Conservation (phyloP, 2,113 vertebrate species). For the Macheiramphus alcinus region DNA sequence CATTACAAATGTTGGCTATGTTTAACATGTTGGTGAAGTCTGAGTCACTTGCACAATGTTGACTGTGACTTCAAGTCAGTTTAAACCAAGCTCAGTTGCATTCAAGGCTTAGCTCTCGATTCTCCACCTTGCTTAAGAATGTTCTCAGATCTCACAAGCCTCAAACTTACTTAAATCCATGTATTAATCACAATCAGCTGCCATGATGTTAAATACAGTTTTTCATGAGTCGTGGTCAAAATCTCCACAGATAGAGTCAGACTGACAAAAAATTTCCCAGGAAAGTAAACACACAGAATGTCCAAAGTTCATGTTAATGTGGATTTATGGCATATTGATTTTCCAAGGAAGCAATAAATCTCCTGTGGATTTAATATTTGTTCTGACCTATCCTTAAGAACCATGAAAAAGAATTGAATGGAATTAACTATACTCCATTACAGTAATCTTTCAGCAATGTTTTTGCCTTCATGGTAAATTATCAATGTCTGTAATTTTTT, state of each 20-base stretch:
- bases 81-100: background rate
- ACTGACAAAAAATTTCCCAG: background rate
- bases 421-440: conserved; percentile 14
- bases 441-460: background rate
- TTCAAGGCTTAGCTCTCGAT: background rate
- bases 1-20: conserved; percentile 39
- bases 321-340: conserved; percentile 10
- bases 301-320: background rate
- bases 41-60: background rate
- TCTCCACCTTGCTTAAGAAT: conserved; percentile 43
- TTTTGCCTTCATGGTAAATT: conserved; percentile 29
- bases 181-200: background rate
- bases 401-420: conserved; percentile 8
- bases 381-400: conserved; percentile 24
- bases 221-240: background rate
- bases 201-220: background rate
- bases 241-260: background rate
- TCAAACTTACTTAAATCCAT: background rate
- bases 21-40: conserved; percentile 20
- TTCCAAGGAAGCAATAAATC: conserved; percentile 44
- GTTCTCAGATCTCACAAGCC: background rate
- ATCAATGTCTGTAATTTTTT: background rate
- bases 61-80: background rate
- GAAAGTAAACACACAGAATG: background rate
- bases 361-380: conserved; percentile 36